phyloP scores from a whole-genome alignment of 2,797 vertebrate species.

The Molossus molossus region DNA sequence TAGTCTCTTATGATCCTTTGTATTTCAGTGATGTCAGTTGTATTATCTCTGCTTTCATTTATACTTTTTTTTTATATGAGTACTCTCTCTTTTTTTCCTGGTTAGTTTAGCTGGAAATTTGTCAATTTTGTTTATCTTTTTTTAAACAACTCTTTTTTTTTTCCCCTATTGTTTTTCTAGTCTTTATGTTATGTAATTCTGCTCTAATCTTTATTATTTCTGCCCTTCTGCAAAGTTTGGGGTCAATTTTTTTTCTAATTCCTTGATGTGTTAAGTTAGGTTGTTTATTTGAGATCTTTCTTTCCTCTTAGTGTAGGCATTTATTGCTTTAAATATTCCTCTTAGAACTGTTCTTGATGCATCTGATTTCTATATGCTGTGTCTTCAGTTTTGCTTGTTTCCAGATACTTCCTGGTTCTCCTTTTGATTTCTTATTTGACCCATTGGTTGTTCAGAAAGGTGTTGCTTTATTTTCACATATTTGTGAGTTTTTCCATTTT shows the following conservation, averaged over 20 bases:
- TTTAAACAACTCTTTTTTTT: background rate
- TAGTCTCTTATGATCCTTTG: background rate
- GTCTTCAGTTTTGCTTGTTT: slow-evolving; percentile 31
- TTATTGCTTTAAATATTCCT: background rate
- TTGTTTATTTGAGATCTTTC: background rate
- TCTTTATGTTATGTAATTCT: background rate
- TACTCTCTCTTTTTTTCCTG: background rate
- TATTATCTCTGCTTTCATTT: background rate
- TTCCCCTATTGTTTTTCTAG: background rate
- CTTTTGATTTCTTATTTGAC: slow-evolving; percentile 4
- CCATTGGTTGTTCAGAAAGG: background rate
- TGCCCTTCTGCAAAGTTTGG: background rate
- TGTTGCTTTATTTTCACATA: no score
- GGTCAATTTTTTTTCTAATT: background rate
- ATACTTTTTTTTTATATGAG: background rate
- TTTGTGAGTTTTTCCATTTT: no score
- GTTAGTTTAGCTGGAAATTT: background rate
- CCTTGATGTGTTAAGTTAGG: background rate
- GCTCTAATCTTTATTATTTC: background rate
- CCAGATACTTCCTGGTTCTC: background rate
- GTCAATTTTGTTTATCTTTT: background rate
- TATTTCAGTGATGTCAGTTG: background rate
- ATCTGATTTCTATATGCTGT: background rate
- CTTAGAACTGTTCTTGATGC: background rate
- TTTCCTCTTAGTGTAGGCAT: background rate